Conservation (phyloP, 2,113 vertebrate species). For the Dipodomys spectabilis region DNA sequence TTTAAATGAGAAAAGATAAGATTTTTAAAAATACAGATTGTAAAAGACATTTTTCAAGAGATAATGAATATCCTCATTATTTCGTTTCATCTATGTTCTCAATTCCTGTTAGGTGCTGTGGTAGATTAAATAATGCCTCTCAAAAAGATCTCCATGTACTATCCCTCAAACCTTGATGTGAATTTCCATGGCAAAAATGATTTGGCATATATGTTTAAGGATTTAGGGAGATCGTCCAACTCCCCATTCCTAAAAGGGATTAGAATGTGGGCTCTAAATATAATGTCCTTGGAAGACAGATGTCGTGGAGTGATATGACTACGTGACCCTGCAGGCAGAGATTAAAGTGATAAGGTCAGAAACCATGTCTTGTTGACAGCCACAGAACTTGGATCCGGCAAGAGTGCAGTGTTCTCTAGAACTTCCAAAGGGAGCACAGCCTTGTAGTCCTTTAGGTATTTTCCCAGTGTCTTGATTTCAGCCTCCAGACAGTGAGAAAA, state of each 20-base stretch:
- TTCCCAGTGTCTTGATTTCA: not conserved
- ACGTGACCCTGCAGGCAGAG: not conserved
- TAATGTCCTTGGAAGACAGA: not conserved
- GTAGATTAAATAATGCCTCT: constrained; percentile 36
- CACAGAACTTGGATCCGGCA: not conserved
- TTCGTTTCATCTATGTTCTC: constrained; percentile 32
- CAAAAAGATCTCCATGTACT: not conserved
- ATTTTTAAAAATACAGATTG: constrained; percentile 72
- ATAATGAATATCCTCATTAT: constrained; percentile 60
- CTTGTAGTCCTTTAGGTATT: not conserved
- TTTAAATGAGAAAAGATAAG: constrained; percentile 78
- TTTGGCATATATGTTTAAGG: constrained; percentile 1
- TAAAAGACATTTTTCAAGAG: constrained; percentile 66
- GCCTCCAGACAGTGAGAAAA: not conserved
- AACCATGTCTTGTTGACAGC: not conserved
- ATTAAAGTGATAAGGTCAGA: not conserved
- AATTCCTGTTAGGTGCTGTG: constrained; percentile 16
- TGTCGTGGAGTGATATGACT: not conserved
- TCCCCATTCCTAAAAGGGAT: no score
- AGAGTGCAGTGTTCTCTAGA: not conserved
- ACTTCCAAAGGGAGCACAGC: not conserved
- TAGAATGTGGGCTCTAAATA: not conserved
- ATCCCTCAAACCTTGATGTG: not conserved
- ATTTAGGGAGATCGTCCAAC: not conserved
- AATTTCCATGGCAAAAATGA: not conserved